Evolutionary conservation across 2,888 invertebrate genomes (phyloP).

Genomic region (Parelbella ahira): DNA sequence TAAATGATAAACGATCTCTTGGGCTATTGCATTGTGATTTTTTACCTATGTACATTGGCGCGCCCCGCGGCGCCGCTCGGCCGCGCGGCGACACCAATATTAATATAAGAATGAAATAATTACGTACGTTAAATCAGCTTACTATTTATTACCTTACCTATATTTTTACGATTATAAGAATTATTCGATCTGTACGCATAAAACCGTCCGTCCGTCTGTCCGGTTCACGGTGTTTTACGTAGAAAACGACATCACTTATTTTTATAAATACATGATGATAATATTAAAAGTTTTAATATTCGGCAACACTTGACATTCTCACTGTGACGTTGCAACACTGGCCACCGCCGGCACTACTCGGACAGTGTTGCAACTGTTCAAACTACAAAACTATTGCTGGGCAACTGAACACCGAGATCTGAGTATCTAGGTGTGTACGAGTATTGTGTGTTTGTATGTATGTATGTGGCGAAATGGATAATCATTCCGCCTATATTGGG

Average conservation of each 20-base stretch:
- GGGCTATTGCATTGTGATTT: conserved; percentile 76
- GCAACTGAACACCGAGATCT: conserved; percentile 62
- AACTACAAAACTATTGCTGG: conserved; percentile 70
- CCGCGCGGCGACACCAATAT: conserved; percentile 57
- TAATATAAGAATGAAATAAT: conserved; percentile 77
- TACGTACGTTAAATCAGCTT: conserved; percentile 78
- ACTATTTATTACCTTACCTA: conserved; percentile 75
- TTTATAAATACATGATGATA: conserved; percentile 75
- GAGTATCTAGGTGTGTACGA: conserved; percentile 38
- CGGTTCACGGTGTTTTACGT: conserved; percentile 39
- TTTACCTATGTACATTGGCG: conserved; percentile 62
- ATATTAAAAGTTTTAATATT: conserved; percentile 77
- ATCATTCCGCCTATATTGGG: conserved; percentile 60
- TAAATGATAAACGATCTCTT: conserved; percentile 65
- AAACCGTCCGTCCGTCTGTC: conserved; percentile 26
- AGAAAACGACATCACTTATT: conserved; percentile 58
- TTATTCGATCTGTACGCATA: conserved; percentile 49
- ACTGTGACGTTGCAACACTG: conserved; percentile 45
- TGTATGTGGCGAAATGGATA: conserved; percentile 40
- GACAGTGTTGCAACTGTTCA: conserved; percentile 43
- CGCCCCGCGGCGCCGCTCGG: too few relatives aligned
- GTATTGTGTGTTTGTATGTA: conserved; percentile 12
- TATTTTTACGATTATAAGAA: conserved; percentile 66
- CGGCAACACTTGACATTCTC: conserved; percentile 80
- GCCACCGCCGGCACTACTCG: too few relatives aligned